Conservation (phyloP, 2,113 vertebrate species). For the Sclerurus mexicanus region DNA sequence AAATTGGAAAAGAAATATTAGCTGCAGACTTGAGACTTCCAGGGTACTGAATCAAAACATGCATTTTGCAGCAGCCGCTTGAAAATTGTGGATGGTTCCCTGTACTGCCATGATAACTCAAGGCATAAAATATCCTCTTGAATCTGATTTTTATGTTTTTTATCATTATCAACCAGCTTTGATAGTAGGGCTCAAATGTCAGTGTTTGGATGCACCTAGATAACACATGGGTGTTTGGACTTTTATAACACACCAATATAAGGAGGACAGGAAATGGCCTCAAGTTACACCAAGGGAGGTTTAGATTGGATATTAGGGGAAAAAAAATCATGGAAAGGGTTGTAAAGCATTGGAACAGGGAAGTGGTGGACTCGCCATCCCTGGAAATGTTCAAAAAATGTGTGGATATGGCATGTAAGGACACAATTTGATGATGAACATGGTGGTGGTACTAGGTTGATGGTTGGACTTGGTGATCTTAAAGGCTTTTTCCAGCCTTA, state of each 20-base stretch:
- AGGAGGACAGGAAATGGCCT: neutral
- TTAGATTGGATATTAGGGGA: neutral
- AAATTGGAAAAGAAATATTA: constrained; percentile 24
- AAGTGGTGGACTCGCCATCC: neutral
- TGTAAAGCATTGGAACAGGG: neutral
- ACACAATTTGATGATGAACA: neutral
- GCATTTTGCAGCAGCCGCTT: neutral
- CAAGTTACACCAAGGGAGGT: neutral
- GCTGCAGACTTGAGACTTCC: neutral
- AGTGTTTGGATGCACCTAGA: neutral
- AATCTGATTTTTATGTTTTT: neutral
- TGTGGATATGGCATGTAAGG: neutral
- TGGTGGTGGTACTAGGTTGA: neutral
- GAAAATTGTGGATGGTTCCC: neutral
- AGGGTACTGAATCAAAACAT: neutral
- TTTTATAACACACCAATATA: neutral
- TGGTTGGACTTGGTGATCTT: neutral
- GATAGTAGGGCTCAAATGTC: neutral
- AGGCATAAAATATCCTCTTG: neutral
- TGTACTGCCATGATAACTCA: neutral
- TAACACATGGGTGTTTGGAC: neutral
- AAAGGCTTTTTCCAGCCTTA: neutral
- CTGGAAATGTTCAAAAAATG: neutral
- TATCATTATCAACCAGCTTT: neutral
- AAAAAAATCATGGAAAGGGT: neutral